These are phyloP conservation scores for Caenorhabditis remanei DNA, from an alignment of 1,140 invertebrate genomes.

Conservation along the genomic window DNA sequence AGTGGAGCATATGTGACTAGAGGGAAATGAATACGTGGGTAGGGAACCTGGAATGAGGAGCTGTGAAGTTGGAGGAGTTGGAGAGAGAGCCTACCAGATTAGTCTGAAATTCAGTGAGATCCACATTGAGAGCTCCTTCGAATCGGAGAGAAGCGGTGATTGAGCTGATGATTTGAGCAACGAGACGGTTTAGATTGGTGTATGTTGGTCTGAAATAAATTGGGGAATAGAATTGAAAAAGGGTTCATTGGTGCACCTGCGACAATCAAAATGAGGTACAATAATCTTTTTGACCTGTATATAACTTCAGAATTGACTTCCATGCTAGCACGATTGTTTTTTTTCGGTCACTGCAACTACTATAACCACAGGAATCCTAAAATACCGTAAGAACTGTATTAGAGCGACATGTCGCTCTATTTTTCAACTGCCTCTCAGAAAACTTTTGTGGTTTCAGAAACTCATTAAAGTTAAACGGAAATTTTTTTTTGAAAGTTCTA, in stretches of 20 bases:
- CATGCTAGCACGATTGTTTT: no score
- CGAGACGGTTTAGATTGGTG: slow-evolving; percentile 86
- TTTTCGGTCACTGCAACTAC: no score
- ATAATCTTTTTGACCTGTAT: background rate
- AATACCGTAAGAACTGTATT: no score
- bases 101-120: slow-evolving; percentile 70
- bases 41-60: slow-evolving; percentile 81
- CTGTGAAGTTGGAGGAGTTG: background rate
- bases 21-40: slow-evolving; percentile 80
- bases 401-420: no score
- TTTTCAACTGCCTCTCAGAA: no score
- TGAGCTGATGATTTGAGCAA: slow-evolving; percentile 83
- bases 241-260: no score
- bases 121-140: slow-evolving; percentile 69
- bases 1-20: slow-evolving; percentile 79
- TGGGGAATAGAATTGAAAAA: no score
- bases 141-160: slow-evolving; percentile 77
- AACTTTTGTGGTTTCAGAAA: no score
- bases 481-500: no score
- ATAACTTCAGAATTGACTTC: no score
- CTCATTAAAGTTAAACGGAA: no score
- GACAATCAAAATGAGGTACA: background rate
- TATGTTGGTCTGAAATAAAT: slow-evolving; percentile 84
- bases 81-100: slow-evolving; percentile 80
- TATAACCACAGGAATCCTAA: no score